These are phyloP conservation scores for Raphicerus campestris DNA, from an alignment of 2,113 vertebrate genomes.

Conservation along the genomic window DNA sequence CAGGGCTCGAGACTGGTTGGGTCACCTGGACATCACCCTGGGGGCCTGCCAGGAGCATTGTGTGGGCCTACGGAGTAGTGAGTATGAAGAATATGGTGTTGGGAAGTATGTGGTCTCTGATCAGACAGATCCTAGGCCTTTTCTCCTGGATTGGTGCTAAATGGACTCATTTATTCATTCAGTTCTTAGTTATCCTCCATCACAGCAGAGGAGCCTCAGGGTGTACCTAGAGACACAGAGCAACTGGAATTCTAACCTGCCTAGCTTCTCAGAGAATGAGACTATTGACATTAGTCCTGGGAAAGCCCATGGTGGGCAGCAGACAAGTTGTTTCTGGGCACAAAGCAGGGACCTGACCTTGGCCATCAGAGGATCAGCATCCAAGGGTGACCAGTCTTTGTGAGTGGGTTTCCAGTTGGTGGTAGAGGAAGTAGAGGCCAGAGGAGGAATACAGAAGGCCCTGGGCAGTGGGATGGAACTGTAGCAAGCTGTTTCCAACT, in stretches of 20 bases:
- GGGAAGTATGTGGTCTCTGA: neutral
- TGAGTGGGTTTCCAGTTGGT: neutral
- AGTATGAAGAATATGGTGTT: neutral
- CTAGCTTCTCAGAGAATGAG: neutral
- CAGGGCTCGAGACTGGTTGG: neutral
- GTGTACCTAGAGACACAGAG: neutral
- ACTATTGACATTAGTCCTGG: neutral
- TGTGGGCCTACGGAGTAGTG: neutral
- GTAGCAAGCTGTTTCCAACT: neutral
- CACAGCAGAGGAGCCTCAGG: neutral
- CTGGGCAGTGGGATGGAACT: neutral
- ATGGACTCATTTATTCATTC: neutral
- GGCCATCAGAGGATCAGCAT: neutral
- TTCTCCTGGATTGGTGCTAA: neutral
- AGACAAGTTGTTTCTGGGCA: neutral
- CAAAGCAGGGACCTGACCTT: neutral
- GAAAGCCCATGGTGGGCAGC: neutral
- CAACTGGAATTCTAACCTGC: neutral
- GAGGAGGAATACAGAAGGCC: neutral
- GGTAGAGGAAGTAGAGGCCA: neutral
- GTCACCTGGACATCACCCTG: conserved; percentile 33
- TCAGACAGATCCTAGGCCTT: neutral
- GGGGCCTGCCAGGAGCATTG: neutral
- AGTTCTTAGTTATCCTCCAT: neutral
- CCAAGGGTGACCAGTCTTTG: neutral